Base-by-base conservation (phyloP, 2,797 vertebrate genomes). In the Ceyx erithaca region DNA sequence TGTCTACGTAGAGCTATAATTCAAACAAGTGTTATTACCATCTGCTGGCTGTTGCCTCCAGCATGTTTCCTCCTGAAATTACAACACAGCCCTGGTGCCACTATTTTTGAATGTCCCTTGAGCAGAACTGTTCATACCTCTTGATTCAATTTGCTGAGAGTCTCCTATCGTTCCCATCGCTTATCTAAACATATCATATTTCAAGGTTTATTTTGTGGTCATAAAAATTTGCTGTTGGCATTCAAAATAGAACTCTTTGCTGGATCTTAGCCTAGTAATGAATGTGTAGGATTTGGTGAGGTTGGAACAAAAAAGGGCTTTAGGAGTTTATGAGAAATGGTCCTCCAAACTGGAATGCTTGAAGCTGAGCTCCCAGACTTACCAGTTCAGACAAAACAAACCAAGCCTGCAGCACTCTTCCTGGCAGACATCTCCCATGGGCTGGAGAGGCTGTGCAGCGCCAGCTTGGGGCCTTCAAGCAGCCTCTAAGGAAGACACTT, bases 121-220 rank as follows among this genome's bases (percentile, higher is more conserved):
- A 79, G 89, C 80, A 85, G 84, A 75, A 5, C 51, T 54, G 77
- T 84, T 96, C 93, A 51, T 87, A 81, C 91, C 72, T 94, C 92
- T 81, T 9, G 63, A 92, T 89, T 84, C 89, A 86, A 57, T 75
- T 72, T 21, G 3, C 67, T 1, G 14, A 51, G 64, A 52, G 73
- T 35, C 80, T 92, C 67, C 85, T n/a, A 76, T 80, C 59, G 16
- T 88, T 95, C 92, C 83, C 69, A 62, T 52, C 0, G 7, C 73
- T 94, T 92, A 94, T 85, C 93, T 91, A 89, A 92, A 88, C 87
- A 12, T 51, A 57, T 92, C 70, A 4, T 52, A 57, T 92, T 94
- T 90, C 91, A 93, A 82, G 73, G 70, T 95, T 95, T 94, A 67
- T 81, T 90, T 81, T 88, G 91, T 43, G 85, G 87, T 62, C 57